Evolutionary conservation across 2,797 vertebrate species (phyloP).

Genomic region (Lerista edwardsae): DNA sequence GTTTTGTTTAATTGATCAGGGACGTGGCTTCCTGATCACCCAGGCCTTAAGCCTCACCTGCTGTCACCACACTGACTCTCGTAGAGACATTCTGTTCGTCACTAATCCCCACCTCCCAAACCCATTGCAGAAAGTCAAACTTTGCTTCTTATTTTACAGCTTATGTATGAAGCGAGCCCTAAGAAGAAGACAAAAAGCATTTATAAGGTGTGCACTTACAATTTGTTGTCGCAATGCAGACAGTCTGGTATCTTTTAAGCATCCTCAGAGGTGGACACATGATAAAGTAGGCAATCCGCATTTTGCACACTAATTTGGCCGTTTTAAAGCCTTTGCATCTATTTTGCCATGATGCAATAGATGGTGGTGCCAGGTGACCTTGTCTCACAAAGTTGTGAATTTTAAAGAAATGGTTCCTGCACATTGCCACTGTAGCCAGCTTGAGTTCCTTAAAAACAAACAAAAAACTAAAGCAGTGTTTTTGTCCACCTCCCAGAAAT

Average conservation of each 20-base stretch:
- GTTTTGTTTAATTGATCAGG: neutral
- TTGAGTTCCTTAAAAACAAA: neutral
- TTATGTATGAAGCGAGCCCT: slow-evolving; percentile 93
- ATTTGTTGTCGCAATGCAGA: slow-evolving; percentile 72
- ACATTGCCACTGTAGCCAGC: neutral
- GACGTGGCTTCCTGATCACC: neutral
- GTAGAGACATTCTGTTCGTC: slow-evolving; percentile 11
- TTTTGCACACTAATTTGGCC: slow-evolving; percentile 63
- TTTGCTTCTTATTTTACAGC: slow-evolving; percentile 80
- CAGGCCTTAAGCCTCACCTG: neutral
- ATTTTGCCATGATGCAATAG: slow-evolving; percentile 62
- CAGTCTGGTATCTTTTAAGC: slow-evolving; percentile 70
- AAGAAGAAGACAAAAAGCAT: slow-evolving; percentile 98
- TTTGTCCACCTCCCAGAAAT: slow-evolving; percentile 59
- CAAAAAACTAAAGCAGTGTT: neutral
- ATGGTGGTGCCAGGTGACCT: slow-evolving; percentile 26
- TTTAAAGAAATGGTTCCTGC: neutral
- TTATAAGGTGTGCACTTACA: slow-evolving; percentile 86
- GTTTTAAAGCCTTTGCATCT: slow-evolving; percentile 62
- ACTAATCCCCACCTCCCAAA: slow-evolving; percentile 4
- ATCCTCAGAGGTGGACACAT: slow-evolving; percentile 72
- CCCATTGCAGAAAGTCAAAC: slow-evolving; percentile 74
- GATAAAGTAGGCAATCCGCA: slow-evolving; percentile 66
- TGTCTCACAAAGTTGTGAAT: neutral
- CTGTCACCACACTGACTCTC: neutral